Base-by-base conservation (phyloP, 1,140 invertebrate species). In the Drosophila arawakana region DNA sequence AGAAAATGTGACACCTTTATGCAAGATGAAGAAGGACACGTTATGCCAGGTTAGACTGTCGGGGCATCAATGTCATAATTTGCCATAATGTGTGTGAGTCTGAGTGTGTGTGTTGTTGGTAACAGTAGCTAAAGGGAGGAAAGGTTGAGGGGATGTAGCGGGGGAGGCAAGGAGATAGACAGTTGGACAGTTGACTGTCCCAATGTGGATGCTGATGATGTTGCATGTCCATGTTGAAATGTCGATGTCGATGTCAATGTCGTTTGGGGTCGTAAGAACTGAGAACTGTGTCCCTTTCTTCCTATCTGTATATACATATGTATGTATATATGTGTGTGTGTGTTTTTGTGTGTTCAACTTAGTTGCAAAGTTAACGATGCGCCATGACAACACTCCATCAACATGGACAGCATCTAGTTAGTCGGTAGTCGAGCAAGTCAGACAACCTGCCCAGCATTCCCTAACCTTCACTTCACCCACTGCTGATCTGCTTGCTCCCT, bases 61-160 rank as follows among this genome's bases (percentile, higher is more conserved):
- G 25, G 46, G 66, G 67, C 73, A 80, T 88, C 82, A 88, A 89
- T 86, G 80, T 88, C 84, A 89, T 88, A 88, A 88, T 88, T 88
- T 88, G 83, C 83, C 83, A 86, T 83, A 88, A 80, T 84, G 65
- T 77, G 49, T 35, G 25, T 44, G 47, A 15, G 15, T 49, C n/a
- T n/a, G n/a, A n/a, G n/a, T n/a, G n/a, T 43, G 30, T 39, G 18
- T 49, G 18, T 8, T 25, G 8, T 6, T 8, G 37, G 8, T 6
- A 21, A n/a, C 41, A 49, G 21, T 35, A 30, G 41, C 9, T 15
- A 43, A 15, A 13, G 10, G 37, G n/a, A 10, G 8, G 4, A 1
- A 46, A n/a, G 9, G 18, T 2, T 4, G 34, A 2, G 25, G n/a
- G 7, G 13, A 1, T 5, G 2, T 34, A 39, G 37, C 3, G 58